Conservation (phyloP, 1,140 invertebrate genomes). For the Philopotamus ludificatus region DNA sequence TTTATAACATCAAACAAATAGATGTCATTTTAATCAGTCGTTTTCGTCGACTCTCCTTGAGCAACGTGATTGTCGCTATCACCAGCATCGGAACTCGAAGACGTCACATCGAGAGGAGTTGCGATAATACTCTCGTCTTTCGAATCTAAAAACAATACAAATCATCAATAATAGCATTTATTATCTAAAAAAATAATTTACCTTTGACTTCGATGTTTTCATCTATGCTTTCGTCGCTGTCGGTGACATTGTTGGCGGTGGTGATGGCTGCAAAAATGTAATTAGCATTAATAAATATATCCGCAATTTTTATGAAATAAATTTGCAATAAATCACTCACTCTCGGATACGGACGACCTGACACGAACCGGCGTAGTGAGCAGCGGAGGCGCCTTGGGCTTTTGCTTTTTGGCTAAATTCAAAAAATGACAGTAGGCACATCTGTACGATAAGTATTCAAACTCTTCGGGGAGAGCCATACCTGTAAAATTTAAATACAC, state of each 20-base stretch:
- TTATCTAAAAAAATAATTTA: no score
- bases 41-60: neutral
- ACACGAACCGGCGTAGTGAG: slow-evolving; percentile 18
- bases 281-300: neutral
- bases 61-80: neutral
- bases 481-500: no score
- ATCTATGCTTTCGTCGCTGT: slow-evolving; percentile 16
- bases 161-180: neutral
- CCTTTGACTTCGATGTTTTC: slow-evolving; percentile 13
- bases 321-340: neutral
- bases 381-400: slow-evolving; percentile 68
- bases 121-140: neutral
- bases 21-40: no score
- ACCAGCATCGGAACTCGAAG: neutral
- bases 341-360: slow-evolving; percentile 3
- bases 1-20: no score
- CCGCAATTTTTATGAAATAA: neutral
- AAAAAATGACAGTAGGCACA: slow-evolving; percentile 86
- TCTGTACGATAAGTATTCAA: slow-evolving; percentile 87
- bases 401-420: slow-evolving; percentile 82
- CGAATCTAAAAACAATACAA: neutral
- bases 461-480: slow-evolving; percentile 95
- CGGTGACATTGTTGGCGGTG: slow-evolving; percentile 17
- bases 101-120: neutral
- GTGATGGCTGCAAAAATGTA: neutral